Percentiles rank a stretch among this genome's conserved stretches.
phyloP scores from a whole-genome alignment of 1,140 invertebrate species.

The Bombus pyrosoma region DNA sequence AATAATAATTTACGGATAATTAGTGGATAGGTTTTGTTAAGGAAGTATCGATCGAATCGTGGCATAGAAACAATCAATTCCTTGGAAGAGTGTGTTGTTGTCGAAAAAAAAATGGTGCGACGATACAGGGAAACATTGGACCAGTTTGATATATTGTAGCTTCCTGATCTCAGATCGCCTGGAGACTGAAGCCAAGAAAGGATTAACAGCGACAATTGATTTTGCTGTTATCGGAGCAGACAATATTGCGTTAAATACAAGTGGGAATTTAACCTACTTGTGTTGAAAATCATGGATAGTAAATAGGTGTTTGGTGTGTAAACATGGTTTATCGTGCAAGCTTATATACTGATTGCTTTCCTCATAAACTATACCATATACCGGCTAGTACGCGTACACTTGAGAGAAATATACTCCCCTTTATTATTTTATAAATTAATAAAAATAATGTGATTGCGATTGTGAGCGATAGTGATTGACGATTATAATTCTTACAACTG shows the following conservation, averaged over 20 bases:
- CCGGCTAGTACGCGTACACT: background rate
- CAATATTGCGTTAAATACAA: conserved; percentile 10
- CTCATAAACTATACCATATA: background rate
- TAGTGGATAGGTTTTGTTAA: background rate
- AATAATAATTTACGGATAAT: background rate
- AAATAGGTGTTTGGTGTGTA: background rate
- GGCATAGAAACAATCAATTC: background rate
- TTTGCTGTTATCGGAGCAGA: conserved; percentile 11
- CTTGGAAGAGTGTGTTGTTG: background rate
- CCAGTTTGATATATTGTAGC: conserved; percentile 15
- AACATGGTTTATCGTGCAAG: conserved; percentile 10
- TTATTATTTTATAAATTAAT: background rate
- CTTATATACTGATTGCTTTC: background rate
- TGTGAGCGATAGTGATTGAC: background rate
- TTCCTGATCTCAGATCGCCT: conserved; percentile 8
- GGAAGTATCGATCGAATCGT: conserved; percentile 6
- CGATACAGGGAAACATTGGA: conserved; percentile 1
- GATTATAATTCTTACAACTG: background rate
- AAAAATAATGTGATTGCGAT: background rate
- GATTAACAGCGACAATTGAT: conserved; percentile 48
- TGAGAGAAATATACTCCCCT: background rate
- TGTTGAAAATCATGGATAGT: background rate
- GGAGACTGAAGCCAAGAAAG: background rate
- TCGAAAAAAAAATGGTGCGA: background rate
- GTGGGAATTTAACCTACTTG: conserved; percentile 30